phyloP scores from a whole-genome alignment of 2,888 invertebrate genomes.

The Drosophila conformis region DNA sequence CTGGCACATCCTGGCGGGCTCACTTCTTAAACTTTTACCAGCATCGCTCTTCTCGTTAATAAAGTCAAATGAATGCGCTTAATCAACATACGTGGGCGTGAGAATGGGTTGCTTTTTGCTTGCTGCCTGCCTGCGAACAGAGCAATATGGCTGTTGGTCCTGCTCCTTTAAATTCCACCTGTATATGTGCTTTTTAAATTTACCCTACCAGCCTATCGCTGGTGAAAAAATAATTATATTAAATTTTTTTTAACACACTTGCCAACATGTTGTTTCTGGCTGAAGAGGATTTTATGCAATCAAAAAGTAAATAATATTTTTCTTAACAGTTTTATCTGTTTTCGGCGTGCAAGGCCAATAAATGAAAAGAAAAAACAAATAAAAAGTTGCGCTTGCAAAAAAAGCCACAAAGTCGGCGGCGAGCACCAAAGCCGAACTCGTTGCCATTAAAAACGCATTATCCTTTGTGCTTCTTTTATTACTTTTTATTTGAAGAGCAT shows the following conservation, averaged over 20 bases:
- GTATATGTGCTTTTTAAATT: constrained; percentile 50
- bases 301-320: constrained; percentile 66
- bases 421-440: constrained; percentile 70
- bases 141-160: constrained; percentile 22
- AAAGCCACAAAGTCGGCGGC: constrained; percentile 55
- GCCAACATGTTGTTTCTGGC: constrained; percentile 16
- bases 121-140: constrained; percentile 3
- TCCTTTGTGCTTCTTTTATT: constrained; percentile 78
- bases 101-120: neutral
- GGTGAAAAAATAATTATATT: constrained; percentile 70
- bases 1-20: constrained; percentile 23
- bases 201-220: constrained; percentile 6
- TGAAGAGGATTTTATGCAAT: constrained; percentile 42
- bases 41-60: constrained; percentile 54
- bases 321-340: constrained; percentile 66
- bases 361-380: constrained; percentile 26
- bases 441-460: constrained; percentile 79
- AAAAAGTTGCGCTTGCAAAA: constrained; percentile 40
- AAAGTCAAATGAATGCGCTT: constrained; percentile 80
- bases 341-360: constrained; percentile 44
- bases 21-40: constrained; percentile 53
- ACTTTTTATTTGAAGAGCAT: constrained; percentile 73
- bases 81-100: constrained; percentile 67
- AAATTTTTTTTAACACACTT: constrained; percentile 35
- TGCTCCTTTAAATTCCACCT: constrained; percentile 31